These are phyloP conservation scores for Macrophya annulata DNA, from an alignment of 2,888 invertebrate genomes.

Conservation along the genomic window DNA sequence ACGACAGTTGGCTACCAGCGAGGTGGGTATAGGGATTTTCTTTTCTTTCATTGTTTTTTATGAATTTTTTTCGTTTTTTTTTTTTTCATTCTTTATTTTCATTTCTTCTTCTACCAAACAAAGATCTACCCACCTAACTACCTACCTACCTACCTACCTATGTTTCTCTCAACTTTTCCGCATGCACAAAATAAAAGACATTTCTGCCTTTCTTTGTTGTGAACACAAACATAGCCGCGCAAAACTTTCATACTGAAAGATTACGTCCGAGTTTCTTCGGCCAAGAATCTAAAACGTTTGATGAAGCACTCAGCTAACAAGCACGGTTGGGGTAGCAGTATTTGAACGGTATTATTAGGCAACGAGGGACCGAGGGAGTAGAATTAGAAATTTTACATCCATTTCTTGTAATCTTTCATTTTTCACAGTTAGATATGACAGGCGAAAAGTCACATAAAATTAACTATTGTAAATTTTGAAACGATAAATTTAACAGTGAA, in stretches of 20 bases:
- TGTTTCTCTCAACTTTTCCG: constrained; percentile 5
- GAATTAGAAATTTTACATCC: not conserved
- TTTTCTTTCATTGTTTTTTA: constrained; percentile 31
- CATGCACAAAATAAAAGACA: constrained; percentile 32
- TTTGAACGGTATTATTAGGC: not conserved
- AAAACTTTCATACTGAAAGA: not conserved
- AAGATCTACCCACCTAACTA: not conserved
- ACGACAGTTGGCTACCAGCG: constrained; percentile 46
- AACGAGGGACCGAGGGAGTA: not conserved
- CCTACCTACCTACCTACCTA: not conserved
- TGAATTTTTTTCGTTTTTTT: not conserved
- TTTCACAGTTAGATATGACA: not conserved
- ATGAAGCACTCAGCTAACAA: constrained; percentile 20
- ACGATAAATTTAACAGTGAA: not conserved
- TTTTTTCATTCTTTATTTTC: not conserved
- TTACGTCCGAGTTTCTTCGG: constrained; percentile 4
- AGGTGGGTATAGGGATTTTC: constrained; percentile 20
- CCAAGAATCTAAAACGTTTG: not conserved
- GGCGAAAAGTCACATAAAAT: too few relatives aligned
- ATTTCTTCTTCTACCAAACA: constrained; percentile 13
- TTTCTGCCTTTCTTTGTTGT: constrained; percentile 4
- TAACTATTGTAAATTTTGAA: too few relatives aligned
- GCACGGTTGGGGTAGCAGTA: not conserved
- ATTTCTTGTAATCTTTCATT: not conserved
- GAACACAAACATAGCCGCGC: not conserved